A percentile compares a stretch with the other conserved stretches of the same genome.
Evolutionary conservation across 2,888 invertebrate species (phyloP).

Genomic region (Clunio marinus): DNA sequence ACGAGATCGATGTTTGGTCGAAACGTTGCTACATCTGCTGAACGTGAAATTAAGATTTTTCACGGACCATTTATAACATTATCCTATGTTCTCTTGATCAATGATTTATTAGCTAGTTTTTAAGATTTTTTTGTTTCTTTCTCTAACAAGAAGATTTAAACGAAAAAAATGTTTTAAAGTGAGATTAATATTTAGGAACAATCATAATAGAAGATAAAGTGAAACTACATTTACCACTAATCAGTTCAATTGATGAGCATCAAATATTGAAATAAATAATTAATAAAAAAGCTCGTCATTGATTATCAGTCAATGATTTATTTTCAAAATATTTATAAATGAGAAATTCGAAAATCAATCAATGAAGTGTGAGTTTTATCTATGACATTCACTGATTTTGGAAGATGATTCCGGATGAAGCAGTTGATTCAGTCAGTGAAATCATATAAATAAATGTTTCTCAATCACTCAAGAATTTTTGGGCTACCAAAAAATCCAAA

Average conservation of each 20-base stretch:
- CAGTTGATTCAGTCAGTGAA: neutral
- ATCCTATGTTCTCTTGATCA: conserved; percentile 36
- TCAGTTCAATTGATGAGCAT: too few relatives aligned
- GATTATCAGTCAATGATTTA: neutral
- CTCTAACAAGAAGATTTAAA: neutral
- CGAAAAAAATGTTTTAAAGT: conserved; percentile 1
- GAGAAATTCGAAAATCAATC: neutral
- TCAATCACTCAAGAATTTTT: conserved; percentile 24
- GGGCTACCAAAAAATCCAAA: neutral
- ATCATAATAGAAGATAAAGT: neutral
- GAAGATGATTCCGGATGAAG: conserved; percentile 13
- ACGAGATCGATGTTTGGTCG: too few relatives aligned
- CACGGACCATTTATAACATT: conserved; percentile 39
- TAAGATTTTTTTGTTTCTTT: neutral
- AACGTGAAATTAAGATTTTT: conserved; percentile 37
- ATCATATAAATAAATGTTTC: neutral
- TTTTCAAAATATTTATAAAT: neutral
- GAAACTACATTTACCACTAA: neutral
- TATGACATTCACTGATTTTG: neutral
- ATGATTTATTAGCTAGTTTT: conserved; percentile 34
- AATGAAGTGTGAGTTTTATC: neutral
- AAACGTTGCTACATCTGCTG: conserved; percentile 24
- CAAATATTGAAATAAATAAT: too few relatives aligned
- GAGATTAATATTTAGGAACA: conserved; percentile 28
- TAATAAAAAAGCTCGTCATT: neutral